phyloP scores from a whole-genome alignment of 2,888 invertebrate species.

The Yponomeuta sedellus region DNA sequence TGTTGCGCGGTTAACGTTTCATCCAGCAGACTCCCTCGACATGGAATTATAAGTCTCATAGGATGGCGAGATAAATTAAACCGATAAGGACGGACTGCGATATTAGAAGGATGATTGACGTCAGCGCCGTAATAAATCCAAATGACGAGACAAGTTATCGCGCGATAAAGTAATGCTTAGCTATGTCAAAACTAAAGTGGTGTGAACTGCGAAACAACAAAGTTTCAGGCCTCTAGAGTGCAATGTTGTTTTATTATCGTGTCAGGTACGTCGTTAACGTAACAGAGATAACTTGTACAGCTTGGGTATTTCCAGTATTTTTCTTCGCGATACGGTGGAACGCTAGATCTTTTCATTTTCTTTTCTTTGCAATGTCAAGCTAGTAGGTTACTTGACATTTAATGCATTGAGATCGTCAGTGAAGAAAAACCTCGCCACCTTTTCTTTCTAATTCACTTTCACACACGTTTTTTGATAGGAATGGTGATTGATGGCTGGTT shows the following conservation, averaged over 20 bases:
- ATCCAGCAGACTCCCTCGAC: conserved; percentile 48
- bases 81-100: conserved; percentile 12
- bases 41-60: conserved; percentile 47
- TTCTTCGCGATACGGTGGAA: not conserved
- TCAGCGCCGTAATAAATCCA: not conserved
- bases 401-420: not conserved
- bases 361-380: not conserved
- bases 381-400: not conserved
- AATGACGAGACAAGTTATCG: conserved; percentile 5
- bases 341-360: not conserved
- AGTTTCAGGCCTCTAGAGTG: not conserved
- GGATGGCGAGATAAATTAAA: conserved; percentile 44
- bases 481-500: no score
- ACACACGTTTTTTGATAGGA: no score
- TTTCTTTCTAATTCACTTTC: no score
- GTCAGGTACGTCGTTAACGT: conserved; percentile 2
- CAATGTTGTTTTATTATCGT: not conserved
- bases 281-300: not conserved
- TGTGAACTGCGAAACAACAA: not conserved
- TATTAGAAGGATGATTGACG: conserved; percentile 2
- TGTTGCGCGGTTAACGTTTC: conserved; percentile 58
- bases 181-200: not conserved
- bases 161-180: not conserved
- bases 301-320: not conserved
- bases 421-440: not conserved